Percentiles rank a stretch among this genome's conserved stretches.
Conservation (phyloP, 2,113 vertebrate species). For the Osmerus mordax region DNA sequence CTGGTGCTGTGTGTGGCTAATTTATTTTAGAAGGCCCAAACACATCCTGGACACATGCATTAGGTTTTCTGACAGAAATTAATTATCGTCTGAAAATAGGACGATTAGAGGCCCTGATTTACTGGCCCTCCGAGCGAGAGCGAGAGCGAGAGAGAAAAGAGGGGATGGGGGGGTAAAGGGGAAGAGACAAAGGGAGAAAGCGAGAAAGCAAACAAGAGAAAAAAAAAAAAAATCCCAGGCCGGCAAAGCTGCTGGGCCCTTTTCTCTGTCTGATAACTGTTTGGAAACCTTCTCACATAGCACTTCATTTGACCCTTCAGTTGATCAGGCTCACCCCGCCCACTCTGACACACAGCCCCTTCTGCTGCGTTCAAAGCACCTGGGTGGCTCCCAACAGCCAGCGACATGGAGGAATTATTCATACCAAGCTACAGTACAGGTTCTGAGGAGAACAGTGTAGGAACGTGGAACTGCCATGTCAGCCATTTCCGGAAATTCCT, state of each 20-base stretch:
- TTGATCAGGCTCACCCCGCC: too few relatives aligned
- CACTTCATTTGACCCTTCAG: too few relatives aligned
- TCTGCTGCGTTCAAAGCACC: background rate
- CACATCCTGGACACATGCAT: constrained; percentile 51
- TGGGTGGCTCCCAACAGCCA: background rate
- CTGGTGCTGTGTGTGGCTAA: constrained; percentile 10
- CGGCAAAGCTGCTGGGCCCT: too few relatives aligned
- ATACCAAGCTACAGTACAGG: background rate
- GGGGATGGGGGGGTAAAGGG: background rate
- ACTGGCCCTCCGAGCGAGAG: constrained; percentile 17
- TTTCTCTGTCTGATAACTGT: too few relatives aligned
- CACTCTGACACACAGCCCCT: background rate
- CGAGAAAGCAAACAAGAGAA: background rate
- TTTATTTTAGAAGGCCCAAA: constrained; percentile 33
- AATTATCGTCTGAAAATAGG: constrained; percentile 54
- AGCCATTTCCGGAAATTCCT: background rate
- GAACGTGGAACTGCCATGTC: background rate
- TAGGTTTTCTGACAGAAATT: constrained; percentile 55
- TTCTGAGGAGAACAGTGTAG: background rate
- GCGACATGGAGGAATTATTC: background rate
- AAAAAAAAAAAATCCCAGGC: background rate
- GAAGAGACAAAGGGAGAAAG: too few relatives aligned
- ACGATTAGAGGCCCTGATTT: constrained; percentile 37
- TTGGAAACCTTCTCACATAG: too few relatives aligned
- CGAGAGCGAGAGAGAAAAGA: constrained; percentile 11